These are phyloP conservation scores for Antheraea assamensis DNA, from an alignment of 2,888 invertebrate species.

Conservation along the genomic window DNA sequence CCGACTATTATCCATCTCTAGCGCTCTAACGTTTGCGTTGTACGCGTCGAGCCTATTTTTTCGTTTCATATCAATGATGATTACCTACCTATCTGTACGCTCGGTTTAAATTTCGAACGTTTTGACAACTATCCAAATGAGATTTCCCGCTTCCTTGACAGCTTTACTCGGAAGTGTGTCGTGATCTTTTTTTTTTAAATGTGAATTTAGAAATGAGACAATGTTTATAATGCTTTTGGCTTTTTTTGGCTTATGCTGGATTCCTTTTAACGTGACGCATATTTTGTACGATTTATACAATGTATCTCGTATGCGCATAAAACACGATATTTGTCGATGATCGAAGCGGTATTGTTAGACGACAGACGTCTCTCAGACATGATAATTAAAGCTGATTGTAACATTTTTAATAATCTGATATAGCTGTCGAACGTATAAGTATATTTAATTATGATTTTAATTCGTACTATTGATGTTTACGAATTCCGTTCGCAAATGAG, in stretches of 20 bases:
- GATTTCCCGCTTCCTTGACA: constrained; percentile 13
- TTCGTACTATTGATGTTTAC: too few species aligned
- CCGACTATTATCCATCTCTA: constrained; percentile 46
- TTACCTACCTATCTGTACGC: not conserved
- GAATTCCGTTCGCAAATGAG: too few species aligned
- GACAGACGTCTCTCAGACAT: not conserved
- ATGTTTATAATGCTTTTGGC: not conserved
- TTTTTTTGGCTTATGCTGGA: not conserved
- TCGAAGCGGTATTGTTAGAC: not conserved
- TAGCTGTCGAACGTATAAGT: not conserved
- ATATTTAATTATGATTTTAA: not conserved
- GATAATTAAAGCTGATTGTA: not conserved
- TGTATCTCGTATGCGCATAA: too few species aligned
- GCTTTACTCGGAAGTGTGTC: constrained; percentile 2
- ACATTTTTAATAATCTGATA: not conserved
- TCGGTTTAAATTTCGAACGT: not conserved
- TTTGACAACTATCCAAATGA: constrained; percentile 12
- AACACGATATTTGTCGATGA: not conserved
- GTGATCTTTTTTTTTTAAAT: not conserved
- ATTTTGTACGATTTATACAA: not conserved
- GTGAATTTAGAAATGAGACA: not conserved
- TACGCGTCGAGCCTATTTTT: constrained; percentile 40
- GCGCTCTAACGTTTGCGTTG: constrained; percentile 44
- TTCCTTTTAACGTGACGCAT: not conserved
- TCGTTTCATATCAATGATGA: not conserved